Percentiles rank a stretch among this genome's conserved stretches.
Conservation (phyloP, 2,113 vertebrate species). For the Monarcha castaneiventris region DNA sequence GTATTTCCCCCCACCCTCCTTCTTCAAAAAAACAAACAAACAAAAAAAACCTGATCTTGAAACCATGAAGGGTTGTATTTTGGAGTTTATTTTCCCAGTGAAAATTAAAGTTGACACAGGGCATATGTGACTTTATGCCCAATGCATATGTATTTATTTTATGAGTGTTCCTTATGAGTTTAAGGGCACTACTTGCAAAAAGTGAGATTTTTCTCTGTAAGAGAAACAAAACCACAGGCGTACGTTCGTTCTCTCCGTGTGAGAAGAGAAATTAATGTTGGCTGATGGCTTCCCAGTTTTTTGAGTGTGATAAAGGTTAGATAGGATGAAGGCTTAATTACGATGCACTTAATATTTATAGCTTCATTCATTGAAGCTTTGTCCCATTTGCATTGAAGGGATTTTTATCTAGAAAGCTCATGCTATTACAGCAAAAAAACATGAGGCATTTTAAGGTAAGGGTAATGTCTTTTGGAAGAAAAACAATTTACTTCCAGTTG, state of each 20-base stretch:
- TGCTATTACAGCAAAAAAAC: not conserved
- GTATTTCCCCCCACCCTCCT: not conserved
- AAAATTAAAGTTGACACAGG: not conserved
- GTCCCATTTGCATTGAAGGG: not conserved
- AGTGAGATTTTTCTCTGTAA: not conserved
- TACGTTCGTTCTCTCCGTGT: not conserved
- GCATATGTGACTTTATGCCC: not conserved
- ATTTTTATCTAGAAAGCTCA: not conserved
- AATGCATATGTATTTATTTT: not conserved
- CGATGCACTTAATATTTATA: constrained; percentile 37
- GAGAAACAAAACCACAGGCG: not conserved
- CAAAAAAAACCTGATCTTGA: not conserved
- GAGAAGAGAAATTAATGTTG: not conserved
- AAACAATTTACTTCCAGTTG: not conserved
- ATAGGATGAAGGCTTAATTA: constrained; percentile 41
- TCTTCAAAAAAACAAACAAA: not conserved
- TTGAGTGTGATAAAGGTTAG: constrained; percentile 23
- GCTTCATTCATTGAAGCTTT: not conserved
- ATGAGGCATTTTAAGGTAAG: not conserved
- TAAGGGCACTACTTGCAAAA: not conserved
- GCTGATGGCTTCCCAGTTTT: constrained; percentile 10
- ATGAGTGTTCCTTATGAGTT: not conserved
- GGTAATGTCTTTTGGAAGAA: not conserved
- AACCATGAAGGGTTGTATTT: not conserved
- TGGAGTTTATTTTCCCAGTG: not conserved